Evolutionary conservation across 2,113 vertebrate species (phyloP).

Genomic region (Kryptolebias marmoratus): DNA sequence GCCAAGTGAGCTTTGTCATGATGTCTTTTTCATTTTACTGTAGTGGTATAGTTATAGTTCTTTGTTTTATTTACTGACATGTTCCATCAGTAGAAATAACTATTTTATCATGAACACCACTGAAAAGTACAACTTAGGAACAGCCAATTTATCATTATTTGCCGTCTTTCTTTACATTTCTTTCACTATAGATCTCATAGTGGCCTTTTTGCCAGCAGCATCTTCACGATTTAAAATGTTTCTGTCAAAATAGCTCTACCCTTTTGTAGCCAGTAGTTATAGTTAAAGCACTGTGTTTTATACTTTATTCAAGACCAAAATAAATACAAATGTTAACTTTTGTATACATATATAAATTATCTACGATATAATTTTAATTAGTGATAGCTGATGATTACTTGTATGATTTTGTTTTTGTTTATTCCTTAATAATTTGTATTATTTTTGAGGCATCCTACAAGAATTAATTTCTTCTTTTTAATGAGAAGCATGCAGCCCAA

Average conservation of each 20-base stretch:
- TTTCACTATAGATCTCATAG: neutral
- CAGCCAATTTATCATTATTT: constrained; percentile 27
- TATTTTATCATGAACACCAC: constrained; percentile 7
- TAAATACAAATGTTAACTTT: too few relatives aligned
- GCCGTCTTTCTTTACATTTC: constrained; percentile 4
- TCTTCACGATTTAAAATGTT: constrained; percentile 9
- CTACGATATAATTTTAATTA: too few relatives aligned
- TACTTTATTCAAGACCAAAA: too few relatives aligned
- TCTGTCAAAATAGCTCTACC: neutral
- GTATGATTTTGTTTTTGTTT: too few relatives aligned
- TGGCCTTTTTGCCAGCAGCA: constrained; percentile 54
- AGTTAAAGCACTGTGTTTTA: neutral
- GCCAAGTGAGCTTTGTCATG: constrained; percentile 45
- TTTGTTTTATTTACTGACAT: neutral
- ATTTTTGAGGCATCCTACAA: too few relatives aligned
- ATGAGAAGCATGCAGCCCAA: too few relatives aligned
- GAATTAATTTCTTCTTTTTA: too few relatives aligned
- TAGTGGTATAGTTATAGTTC: neutral
- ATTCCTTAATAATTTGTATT: too few relatives aligned
- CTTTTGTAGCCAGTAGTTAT: too few relatives aligned
- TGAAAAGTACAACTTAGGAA: constrained; percentile 29
- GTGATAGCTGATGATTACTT: too few relatives aligned
- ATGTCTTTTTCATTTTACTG: constrained; percentile 22
- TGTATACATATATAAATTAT: too few relatives aligned
- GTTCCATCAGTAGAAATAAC: constrained; percentile 7